phyloP scores from a whole-genome alignment of 2,113 vertebrate species.

The Hepsetus odoe region DNA sequence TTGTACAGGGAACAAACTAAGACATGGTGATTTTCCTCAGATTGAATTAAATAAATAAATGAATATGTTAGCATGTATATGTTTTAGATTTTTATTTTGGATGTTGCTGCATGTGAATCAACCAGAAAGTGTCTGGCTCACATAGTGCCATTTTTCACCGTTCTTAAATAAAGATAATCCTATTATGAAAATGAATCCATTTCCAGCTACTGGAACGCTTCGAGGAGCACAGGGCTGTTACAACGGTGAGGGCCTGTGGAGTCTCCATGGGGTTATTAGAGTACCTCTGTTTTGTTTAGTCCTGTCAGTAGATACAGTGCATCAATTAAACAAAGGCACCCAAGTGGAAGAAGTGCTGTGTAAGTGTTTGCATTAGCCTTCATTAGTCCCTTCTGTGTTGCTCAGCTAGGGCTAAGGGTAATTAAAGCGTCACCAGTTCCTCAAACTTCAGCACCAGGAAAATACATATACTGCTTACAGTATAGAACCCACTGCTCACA shows the following conservation, averaged over 20 bases:
- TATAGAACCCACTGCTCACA: too few species aligned
- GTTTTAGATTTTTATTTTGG: too few species aligned
- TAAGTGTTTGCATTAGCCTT: constrained; percentile 69
- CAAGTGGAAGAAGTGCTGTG: constrained; percentile 67
- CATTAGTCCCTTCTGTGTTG: constrained; percentile 54
- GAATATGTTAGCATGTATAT: too few species aligned
- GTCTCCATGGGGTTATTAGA: constrained; percentile 18
- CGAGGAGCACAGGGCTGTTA: not conserved
- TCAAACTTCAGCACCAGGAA: constrained; percentile 34
- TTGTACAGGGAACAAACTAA: too few species aligned
- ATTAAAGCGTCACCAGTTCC: constrained; percentile 59
- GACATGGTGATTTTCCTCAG: too few species aligned
- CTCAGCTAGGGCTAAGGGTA: constrained; percentile 73
- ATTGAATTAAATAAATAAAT: too few species aligned
- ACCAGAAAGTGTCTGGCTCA: not conserved
- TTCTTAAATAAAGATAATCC: not conserved
- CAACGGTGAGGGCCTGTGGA: not conserved
- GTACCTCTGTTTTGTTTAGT: constrained; percentile 31
- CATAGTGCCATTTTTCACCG: not conserved
- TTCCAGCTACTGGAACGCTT: not conserved
- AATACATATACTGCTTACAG: not conserved
- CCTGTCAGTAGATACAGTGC: constrained; percentile 55
- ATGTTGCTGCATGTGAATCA: too few species aligned
- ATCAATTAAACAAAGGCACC: constrained; percentile 63
- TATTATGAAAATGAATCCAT: constrained; percentile 2